Evolutionary conservation across 2,797 vertebrate genomes (phyloP).

Genomic region (Crenichthys baileyi): DNA sequence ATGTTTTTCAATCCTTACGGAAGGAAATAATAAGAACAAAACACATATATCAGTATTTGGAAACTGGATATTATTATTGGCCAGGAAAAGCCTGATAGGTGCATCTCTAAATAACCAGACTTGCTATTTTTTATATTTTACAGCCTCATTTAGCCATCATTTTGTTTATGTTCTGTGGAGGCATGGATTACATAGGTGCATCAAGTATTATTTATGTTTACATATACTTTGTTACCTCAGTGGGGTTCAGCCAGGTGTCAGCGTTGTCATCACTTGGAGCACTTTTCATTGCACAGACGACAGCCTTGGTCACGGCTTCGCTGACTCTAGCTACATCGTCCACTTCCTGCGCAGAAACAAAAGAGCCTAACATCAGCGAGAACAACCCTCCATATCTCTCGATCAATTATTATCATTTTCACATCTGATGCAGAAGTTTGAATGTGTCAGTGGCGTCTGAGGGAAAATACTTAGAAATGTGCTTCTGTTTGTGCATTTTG

Average conservation of each 20-base stretch:
- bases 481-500: not conserved
- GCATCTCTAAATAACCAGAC: too few relatives aligned
- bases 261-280: slow-evolving; percentile 73
- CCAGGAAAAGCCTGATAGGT: too few relatives aligned
- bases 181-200: not conserved
- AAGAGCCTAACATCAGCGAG: not conserved
- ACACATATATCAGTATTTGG: not conserved
- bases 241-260: slow-evolving; percentile 93
- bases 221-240: slow-evolving; percentile 82
- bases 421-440: slow-evolving; percentile 3
- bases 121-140: not conserved
- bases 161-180: not conserved
- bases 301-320: slow-evolving; percentile 88
- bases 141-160: not conserved
- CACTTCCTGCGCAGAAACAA: slow-evolving; percentile 79
- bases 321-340: slow-evolving; percentile 89
- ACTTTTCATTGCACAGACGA: slow-evolving; percentile 90
- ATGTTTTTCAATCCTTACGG: not conserved
- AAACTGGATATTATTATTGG: not conserved
- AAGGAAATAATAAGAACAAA: not conserved
- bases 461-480: slow-evolving; percentile 2
- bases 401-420: not conserved
- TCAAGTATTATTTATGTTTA: not conserved
- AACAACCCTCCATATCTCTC: not conserved
- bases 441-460: slow-evolving; percentile 41